Percentiles rank a stretch among this genome's conserved stretches.
Evolutionary conservation across 1,140 invertebrate species (phyloP).

Genomic region (Sycophaga agraensis): DNA sequence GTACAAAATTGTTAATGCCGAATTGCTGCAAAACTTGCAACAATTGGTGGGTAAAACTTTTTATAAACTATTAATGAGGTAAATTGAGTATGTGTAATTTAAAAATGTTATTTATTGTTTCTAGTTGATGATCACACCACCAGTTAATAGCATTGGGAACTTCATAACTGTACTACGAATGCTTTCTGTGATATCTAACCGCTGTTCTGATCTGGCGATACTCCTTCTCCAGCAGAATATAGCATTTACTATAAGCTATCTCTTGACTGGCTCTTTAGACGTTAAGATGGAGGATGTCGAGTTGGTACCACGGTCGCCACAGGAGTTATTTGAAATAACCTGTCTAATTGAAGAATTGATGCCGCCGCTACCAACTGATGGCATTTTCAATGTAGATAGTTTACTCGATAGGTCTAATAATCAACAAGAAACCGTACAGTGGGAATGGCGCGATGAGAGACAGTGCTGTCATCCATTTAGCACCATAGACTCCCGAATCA

Average conservation of each 20-base stretch:
- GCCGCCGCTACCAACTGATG: slow-evolving; percentile 89
- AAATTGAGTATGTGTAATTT: neutral
- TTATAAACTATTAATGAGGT: neutral
- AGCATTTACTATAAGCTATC: slow-evolving; percentile 88
- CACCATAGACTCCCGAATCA: slow-evolving; percentile 74
- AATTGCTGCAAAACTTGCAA: slow-evolving; percentile 89
- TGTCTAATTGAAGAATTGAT: slow-evolving; percentile 94
- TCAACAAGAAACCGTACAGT: slow-evolving; percentile 80
- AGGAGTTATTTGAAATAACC: slow-evolving; percentile 95
- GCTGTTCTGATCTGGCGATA: slow-evolving; percentile 90
- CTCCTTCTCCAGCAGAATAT: slow-evolving; percentile 92
- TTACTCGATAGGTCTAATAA: slow-evolving; percentile 74
- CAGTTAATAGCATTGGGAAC: slow-evolving; percentile 88
- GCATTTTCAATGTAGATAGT: slow-evolving; percentile 89
- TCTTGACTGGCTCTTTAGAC: slow-evolving; percentile 82
- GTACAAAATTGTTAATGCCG: slow-evolving; percentile 92
- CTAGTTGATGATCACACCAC: slow-evolving; percentile 87
- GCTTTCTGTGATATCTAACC: slow-evolving; percentile 92
- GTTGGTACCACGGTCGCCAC: slow-evolving; percentile 84
- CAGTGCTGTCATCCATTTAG: slow-evolving; percentile 74
- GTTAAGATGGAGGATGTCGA: slow-evolving; percentile 71
- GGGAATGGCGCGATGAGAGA: slow-evolving; percentile 93
- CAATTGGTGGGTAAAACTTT: slow-evolving; percentile 69
- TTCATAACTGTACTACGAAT: slow-evolving; percentile 96
- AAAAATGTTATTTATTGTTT: slow-evolving; percentile 31